Evolutionary conservation across 2,113 vertebrate genomes (phyloP), one percentile per base, ranked within the genome.

Genomic region (Pantherophis guttatus): DNA sequence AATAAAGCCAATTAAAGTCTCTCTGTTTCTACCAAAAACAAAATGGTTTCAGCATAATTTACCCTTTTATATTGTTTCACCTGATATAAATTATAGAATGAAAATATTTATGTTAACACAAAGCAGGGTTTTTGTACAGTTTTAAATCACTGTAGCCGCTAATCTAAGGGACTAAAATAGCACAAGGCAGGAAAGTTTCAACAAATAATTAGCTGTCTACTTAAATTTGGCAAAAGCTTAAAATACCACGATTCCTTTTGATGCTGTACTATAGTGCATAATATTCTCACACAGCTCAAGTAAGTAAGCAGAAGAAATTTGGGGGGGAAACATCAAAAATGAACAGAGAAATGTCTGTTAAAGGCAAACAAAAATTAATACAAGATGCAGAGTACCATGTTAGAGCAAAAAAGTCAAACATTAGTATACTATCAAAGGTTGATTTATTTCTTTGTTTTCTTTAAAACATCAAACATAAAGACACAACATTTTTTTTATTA

Each of bases 1-100:
- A 96, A 91, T 94, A 97, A 97, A 97, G 95, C 90, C 96, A 96
- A 98, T 97, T 97, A 97, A 97, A 94, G 95, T 96, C 95, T 94
- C 96, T 94, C 90, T 52, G 93, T 93, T 94, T 95, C 96, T 94
- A 93, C 87, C 90, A 90, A 96, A 96, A 96, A 91, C 92, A 95
- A 94, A 97, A 97, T 87, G 2, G 4, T 94, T 92, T 95, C 93
- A 91, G 85, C 94, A 13, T 94, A 97, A 96, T 92, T 93, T 89
- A 95, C 88, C 75, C 91, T 94, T 91, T 92, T 88, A 95, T 92
- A 93, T 96, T 93, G 94, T 94, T 52, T 93, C 39, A 53, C 12
- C 44, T 96, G 93, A 96, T 96, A 95, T 62, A 17, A 92, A 94
- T 94, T 91, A 96, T 92, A 81, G 97, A 96, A 97, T 94, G 94